Conservation (phyloP, 2,113 vertebrate genomes). For the Nicator chloris region DNA sequence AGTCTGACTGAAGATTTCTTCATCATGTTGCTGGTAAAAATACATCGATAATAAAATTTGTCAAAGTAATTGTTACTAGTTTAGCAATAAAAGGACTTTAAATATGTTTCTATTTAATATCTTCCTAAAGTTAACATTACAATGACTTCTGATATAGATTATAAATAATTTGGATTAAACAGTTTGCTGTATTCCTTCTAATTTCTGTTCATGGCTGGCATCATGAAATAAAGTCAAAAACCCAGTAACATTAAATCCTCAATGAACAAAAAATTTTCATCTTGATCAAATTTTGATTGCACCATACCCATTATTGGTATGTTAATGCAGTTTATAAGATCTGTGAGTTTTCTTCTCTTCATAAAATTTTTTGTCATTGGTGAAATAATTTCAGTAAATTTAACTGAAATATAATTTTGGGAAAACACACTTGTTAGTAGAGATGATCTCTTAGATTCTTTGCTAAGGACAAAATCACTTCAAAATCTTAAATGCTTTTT, state of each 20-base stretch:
- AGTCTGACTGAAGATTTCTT: slow-evolving; percentile 87
- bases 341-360: neutral
- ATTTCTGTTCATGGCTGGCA: neutral
- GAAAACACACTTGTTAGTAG: neutral
- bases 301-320: neutral
- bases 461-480: neutral
- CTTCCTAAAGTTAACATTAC: neutral
- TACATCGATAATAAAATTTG: neutral
- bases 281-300: neutral
- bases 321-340: neutral
- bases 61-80: neutral
- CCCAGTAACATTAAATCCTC: rapidly evolving
- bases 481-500: neutral
- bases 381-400: neutral
- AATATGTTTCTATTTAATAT: neutral
- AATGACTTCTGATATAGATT: neutral
- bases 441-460: neutral
- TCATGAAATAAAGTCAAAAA: neutral
- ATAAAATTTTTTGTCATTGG: neutral
- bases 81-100: neutral
- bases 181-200: neutral
- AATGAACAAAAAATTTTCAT: neutral
- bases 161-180: neutral
- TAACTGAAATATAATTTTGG: neutral
- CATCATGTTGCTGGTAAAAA: slow-evolving; percentile 81